Evolutionary conservation across 2,888 invertebrate species (phyloP), one percentile per base, ranked within the genome.

Genomic region (Ctena decussata): DNA sequence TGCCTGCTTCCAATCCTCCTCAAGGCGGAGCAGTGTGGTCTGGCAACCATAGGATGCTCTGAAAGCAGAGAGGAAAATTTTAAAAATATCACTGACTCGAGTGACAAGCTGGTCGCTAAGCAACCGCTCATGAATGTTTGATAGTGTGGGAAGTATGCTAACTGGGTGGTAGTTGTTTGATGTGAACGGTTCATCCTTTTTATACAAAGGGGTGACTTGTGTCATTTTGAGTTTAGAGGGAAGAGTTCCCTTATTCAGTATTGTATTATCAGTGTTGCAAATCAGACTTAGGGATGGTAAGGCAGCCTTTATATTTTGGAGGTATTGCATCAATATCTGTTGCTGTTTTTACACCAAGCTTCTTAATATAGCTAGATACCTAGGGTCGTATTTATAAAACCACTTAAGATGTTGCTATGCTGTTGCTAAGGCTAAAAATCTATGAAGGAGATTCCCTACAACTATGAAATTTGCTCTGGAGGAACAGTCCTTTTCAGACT

Each of bases 101-200:
- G 21, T 12, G 30, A 3, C n/a, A 3, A 80, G 69, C 44, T 80
- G 80, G 24, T 75, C 39, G 70, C 70, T 70, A 2, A 80, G 37
- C 6, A 46, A 27, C 39, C 37, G 11, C 53, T 76, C 76, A 71
- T 70, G 76, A 30, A 70, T 15, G 53, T 75, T 80, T 15, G 80
- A 76, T 27, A 53, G 35, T 12, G 57, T 32, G 18, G 53, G 32
- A 0, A 81, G 32, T 24, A 74, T 80, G 69, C 80, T 74, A 0
- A 80, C 74, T 46, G 80, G 74, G 49, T 69, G 72, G n/a, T 76
- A 81, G 27, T 81, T 69, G 74, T 75, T 65, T 46, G n/a, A 60
- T 32, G 21, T 24, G 24, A 73, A 79, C 35, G 60, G 79, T 24
- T 80, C 73, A 30, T 80, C 75, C 44, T 80, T 80, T 39, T 80